These are phyloP conservation scores for Baccha elongata DNA, from an alignment of 2,888 invertebrate genomes.

Conservation along the genomic window DNA sequence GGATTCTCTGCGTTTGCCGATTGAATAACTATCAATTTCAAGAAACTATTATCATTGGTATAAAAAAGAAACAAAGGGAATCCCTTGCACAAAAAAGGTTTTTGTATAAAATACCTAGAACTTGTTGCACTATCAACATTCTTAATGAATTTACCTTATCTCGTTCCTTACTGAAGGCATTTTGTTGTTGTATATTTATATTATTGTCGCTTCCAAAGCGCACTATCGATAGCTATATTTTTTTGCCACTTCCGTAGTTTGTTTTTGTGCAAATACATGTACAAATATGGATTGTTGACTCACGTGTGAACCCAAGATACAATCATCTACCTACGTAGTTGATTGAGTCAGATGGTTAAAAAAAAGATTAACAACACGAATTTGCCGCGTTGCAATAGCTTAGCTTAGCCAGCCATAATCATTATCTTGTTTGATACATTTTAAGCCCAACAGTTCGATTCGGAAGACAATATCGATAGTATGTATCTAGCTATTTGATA, in stretches of 20 bases:
- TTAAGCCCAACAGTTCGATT: too few species aligned
- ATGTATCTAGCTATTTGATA: too few species aligned
- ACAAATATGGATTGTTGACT: constrained; percentile 38
- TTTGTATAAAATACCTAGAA: neutral
- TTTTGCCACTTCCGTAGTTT: constrained; percentile 22
- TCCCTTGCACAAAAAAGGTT: neutral
- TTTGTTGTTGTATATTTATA: constrained; percentile 5
- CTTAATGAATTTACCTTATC: constrained; percentile 2
- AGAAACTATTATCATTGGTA: neutral
- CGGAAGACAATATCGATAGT: too few species aligned
- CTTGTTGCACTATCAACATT: constrained; percentile 32
- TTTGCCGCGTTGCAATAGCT: constrained; percentile 31
- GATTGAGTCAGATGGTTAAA: constrained; percentile 23
- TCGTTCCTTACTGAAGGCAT: neutral
- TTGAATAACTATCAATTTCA: constrained; percentile 4
- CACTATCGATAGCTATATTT: constrained; percentile 22
- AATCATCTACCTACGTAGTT: constrained; percentile 32
- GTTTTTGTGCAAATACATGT: constrained; percentile 24
- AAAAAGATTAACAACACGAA: constrained; percentile 4
- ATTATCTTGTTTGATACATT: too few species aligned
- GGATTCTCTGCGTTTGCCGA: constrained; percentile 22
- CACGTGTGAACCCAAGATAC: constrained; percentile 17
- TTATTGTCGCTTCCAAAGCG: constrained; percentile 8
- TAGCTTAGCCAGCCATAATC: too few species aligned
- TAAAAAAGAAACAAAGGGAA: too few species aligned